phyloP scores from a whole-genome alignment of 2,797 vertebrate genomes.

The Sitta carolinensis region DNA sequence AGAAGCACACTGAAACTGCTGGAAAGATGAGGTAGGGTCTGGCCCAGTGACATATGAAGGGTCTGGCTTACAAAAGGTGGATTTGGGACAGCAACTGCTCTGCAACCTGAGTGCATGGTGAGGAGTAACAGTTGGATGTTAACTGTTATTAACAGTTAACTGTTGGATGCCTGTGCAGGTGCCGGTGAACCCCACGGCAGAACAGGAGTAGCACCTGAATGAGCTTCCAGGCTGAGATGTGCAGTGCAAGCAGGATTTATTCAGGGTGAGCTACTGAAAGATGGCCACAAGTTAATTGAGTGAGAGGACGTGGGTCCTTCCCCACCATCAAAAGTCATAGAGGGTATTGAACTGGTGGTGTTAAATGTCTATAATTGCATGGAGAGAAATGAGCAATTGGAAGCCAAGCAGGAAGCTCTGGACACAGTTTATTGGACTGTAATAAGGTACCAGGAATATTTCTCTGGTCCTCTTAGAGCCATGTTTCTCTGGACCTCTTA shows the following conservation, averaged over 20 bases:
- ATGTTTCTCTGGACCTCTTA: background rate
- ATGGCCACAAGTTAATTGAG: background rate
- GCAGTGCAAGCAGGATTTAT: background rate
- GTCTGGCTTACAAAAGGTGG: accelerated
- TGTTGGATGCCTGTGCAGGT: background rate
- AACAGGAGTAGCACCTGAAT: accelerated
- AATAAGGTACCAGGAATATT: no score
- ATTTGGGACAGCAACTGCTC: background rate
- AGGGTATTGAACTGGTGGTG: background rate
- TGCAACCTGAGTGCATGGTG: accelerated
- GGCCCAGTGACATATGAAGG: accelerated
- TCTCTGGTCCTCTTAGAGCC: background rate
- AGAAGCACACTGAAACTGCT: background rate
- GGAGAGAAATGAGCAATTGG: background rate
- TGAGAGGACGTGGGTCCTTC: background rate
- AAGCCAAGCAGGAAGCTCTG: background rate
- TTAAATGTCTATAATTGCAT: background rate
- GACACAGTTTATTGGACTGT: background rate
- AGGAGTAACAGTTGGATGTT: background rate
- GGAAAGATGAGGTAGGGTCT: background rate
- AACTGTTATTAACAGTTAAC: background rate
- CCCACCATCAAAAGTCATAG: background rate
- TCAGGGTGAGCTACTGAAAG: accelerated
- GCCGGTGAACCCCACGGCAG: accelerated
- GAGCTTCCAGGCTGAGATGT: background rate